A percentile compares a stretch with the other conserved stretches of the same genome.
These are phyloP conservation scores for Microchrysa polita DNA, from an alignment of 2,888 invertebrate species.

Conservation along the genomic window DNA sequence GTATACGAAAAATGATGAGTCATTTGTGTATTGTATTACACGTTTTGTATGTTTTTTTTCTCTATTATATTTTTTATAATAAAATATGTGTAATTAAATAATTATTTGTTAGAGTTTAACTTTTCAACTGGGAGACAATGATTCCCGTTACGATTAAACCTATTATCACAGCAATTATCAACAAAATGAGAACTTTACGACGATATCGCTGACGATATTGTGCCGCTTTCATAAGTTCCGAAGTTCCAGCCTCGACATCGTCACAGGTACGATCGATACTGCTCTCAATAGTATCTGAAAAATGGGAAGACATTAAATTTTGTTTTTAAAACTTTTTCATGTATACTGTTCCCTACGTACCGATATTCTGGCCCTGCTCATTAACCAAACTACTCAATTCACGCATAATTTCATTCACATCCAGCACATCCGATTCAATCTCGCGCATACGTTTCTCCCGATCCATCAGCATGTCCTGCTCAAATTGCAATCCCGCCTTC, in stretches of 20 bases:
- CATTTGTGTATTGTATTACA: slow-evolving; percentile 29
- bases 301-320: neutral
- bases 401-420: slow-evolving; percentile 85
- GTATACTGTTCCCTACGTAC: slow-evolving; percentile 68
- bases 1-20: slow-evolving; percentile 27
- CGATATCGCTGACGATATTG: slow-evolving; percentile 81
- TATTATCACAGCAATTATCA: slow-evolving; percentile 73
- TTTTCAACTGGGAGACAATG: slow-evolving; percentile 69
- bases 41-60: neutral
- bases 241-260: slow-evolving; percentile 81
- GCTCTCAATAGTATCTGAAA: slow-evolving; percentile 82
- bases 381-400: slow-evolving; percentile 77
- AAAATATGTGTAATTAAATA: slow-evolving; percentile 42
- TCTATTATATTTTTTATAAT: slow-evolving; percentile 32
- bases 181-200: slow-evolving; percentile 77
- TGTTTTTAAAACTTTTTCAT: neutral
- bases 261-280: slow-evolving; percentile 79
- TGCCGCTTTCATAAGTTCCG: slow-evolving; percentile 83
- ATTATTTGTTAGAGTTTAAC: slow-evolving; percentile 59
- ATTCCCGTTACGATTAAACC: slow-evolving; percentile 75
- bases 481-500: slow-evolving; percentile 71
- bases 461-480: slow-evolving; percentile 82
- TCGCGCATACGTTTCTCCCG: slow-evolving; percentile 81
- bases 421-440: slow-evolving; percentile 83
- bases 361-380: slow-evolving; percentile 76